A percentile compares a stretch with the other conserved stretches of the same genome.
These are phyloP conservation scores for Prunella strophiata DNA, from an alignment of 2,797 vertebrate species.

Conservation along the genomic window DNA sequence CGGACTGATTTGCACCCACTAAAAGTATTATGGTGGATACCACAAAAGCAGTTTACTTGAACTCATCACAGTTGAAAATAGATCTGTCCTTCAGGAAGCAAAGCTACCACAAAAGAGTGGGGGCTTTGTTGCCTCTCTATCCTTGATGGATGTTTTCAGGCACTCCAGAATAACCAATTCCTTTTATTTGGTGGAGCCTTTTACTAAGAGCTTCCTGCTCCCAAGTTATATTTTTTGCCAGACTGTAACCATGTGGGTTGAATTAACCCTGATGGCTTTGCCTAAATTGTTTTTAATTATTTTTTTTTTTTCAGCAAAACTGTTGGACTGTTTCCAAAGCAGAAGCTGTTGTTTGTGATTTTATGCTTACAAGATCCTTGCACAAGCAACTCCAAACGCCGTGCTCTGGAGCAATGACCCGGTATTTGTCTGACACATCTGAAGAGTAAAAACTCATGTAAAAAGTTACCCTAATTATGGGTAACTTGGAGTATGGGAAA, in stretches of 20 bases:
- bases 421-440: not conserved
- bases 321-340: not conserved
- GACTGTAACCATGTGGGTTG: not conserved
- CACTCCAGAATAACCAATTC: not conserved
- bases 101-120: not conserved
- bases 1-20: not conserved
- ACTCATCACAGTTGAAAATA: not conserved
- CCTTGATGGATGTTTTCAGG: not conserved
- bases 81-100: not conserved
- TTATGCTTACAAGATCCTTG: not conserved
- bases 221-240: not conserved
- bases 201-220: not conserved
- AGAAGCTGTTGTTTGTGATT: not conserved
- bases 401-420: not conserved
- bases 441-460: not conserved
- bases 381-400: not conserved
- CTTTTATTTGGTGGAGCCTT: not conserved
- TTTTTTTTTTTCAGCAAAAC: not conserved
- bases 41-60: not conserved
- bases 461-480: not conserved
- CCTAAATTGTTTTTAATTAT: not conserved
- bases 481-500: not conserved
- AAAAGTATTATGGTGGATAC: not conserved
- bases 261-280: not conserved
- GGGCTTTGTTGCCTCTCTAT: not conserved